Conservation (phyloP, 2,797 vertebrate genomes). For the Poeciliopsis paucimaculata region DNA sequence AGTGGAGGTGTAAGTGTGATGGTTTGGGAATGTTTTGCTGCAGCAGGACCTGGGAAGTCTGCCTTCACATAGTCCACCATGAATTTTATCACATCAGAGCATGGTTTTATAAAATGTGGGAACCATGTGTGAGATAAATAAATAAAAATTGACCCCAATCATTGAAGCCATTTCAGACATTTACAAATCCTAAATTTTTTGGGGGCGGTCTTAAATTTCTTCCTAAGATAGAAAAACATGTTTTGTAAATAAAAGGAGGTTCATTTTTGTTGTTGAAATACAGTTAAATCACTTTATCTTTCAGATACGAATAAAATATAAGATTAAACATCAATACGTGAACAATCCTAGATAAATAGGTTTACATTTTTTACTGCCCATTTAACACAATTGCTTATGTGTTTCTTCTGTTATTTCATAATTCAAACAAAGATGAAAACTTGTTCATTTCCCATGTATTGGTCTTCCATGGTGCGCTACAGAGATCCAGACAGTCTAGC, state of each 20-base stretch:
- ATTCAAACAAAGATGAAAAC: conserved; percentile 32
- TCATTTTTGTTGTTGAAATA: background rate
- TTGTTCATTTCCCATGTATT: conserved; percentile 54
- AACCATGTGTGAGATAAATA: background rate
- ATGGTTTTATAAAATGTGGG: background rate
- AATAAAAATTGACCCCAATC: background rate
- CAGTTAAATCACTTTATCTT: background rate
- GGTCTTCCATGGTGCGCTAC: conserved; percentile 53
- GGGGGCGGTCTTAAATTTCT: background rate
- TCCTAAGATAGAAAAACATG: background rate
- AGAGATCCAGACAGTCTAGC: conserved; percentile 57
- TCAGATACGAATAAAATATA: background rate
- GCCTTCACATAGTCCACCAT: background rate
- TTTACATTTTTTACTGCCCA: background rate
- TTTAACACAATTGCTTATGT: background rate
- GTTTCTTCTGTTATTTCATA: conserved; percentile 8
- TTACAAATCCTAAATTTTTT: background rate
- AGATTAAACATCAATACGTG: background rate
- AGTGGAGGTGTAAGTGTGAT: background rate
- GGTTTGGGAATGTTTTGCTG: background rate
- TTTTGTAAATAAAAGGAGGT: background rate
- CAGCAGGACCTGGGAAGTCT: background rate
- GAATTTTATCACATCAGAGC: background rate
- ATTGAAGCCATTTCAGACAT: background rate
- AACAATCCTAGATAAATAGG: background rate